Percentiles rank a stretch among this genome's conserved stretches.
phyloP scores from a whole-genome alignment of 2,797 vertebrate species.

The Rhinella marina region DNA sequence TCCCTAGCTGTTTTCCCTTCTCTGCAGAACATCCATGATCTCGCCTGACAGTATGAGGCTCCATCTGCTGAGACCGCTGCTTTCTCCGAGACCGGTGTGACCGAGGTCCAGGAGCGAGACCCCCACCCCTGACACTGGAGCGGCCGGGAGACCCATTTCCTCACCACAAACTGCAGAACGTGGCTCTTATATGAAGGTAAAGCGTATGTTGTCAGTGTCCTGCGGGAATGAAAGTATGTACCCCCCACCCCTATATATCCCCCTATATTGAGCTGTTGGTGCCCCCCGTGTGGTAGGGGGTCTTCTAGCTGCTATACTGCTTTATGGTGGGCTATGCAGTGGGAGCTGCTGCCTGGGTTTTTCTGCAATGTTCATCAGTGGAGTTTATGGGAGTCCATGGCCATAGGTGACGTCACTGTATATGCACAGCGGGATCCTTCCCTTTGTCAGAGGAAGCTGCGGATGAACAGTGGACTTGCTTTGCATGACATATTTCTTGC shows the following conservation, averaged over 20 bases:
- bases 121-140: background rate
- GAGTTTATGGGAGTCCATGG: background rate
- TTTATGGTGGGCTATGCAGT: background rate
- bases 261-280: background rate
- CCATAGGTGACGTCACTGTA: constrained; percentile 12
- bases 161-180: constrained; percentile 41
- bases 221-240: too few relatives aligned
- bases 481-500: background rate
- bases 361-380: background rate
- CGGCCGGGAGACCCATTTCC: constrained; percentile 29
- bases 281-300: too few relatives aligned
- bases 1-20: background rate
- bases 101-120: constrained; percentile 7
- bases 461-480: background rate
- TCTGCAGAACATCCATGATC: too few relatives aligned
- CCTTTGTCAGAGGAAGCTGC: background rate
- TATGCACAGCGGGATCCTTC: background rate
- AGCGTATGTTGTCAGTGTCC: background rate
- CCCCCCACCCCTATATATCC: background rate
- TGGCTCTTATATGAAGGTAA: constrained; percentile 58
- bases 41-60: constrained; percentile 25
- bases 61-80: constrained; percentile 13
- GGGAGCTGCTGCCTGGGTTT: background rate
- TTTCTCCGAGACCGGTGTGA: background rate
- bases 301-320: background rate